Evolutionary conservation across 2,797 vertebrate genomes (phyloP).

Genomic region (Phrynocephalus guinanensis): DNA sequence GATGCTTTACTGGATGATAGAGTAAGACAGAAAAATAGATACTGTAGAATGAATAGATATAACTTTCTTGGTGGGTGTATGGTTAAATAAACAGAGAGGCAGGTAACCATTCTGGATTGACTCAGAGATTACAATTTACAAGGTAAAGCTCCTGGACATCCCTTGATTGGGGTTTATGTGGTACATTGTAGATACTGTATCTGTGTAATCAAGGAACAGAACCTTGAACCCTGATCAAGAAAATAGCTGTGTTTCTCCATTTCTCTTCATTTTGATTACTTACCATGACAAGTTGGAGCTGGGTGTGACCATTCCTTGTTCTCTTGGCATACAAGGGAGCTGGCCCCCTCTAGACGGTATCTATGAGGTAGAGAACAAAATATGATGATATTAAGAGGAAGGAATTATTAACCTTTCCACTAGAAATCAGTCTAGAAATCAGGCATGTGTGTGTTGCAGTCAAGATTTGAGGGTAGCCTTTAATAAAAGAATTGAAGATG

Average conservation of each 20-base stretch:
- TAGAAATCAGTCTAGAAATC: not conserved
- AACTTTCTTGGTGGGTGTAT: not conserved
- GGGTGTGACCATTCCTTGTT: slow-evolving; percentile 83
- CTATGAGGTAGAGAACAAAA: slow-evolving; percentile 61
- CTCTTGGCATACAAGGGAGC: slow-evolving; percentile 82
- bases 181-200: not conserved
- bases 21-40: too few relatives aligned
- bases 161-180: not conserved
- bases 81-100: not conserved
- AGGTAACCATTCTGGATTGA: not conserved
- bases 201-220: not conserved
- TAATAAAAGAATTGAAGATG: not conserved
- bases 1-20: too few relatives aligned
- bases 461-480: not conserved
- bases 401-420: not conserved
- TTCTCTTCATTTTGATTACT: slow-evolving; percentile 47
- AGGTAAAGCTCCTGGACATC: not conserved
- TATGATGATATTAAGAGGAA: slow-evolving; percentile 32
- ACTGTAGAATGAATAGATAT: too few relatives aligned
- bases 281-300: slow-evolving; percentile 84
- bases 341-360: slow-evolving; percentile 79
- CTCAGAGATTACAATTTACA: not conserved
- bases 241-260: not conserved
- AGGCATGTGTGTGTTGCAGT: not conserved
- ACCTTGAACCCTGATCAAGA: not conserved